Conservation (phyloP, 2,888 invertebrate genomes). For the Dione juno region DNA sequence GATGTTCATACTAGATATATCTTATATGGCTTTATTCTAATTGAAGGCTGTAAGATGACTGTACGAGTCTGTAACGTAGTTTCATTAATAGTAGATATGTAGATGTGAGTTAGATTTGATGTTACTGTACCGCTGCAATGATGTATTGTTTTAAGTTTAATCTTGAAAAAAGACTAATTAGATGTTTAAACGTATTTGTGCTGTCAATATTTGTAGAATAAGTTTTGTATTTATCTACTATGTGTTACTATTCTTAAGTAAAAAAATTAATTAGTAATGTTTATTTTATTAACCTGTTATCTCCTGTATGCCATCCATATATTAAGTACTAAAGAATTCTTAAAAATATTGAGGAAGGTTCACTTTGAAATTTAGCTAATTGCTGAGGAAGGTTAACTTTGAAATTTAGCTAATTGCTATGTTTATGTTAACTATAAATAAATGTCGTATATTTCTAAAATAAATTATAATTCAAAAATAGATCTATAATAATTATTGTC, state of each 20-base stretch:
- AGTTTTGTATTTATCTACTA: conserved; percentile 59
- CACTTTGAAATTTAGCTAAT: neutral
- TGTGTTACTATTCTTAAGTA: conserved; percentile 51
- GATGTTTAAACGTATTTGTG: conserved; percentile 61
- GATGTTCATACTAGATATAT: conserved; percentile 44
- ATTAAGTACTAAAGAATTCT: neutral
- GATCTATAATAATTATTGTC: no score
- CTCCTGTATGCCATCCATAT: neutral
- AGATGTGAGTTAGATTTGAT: conserved; percentile 36
- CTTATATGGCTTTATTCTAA: conserved; percentile 54
- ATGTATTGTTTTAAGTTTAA: conserved; percentile 48
- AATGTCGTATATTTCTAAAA: no score
- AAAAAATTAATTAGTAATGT: conserved; percentile 35
- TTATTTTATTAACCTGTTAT: conserved; percentile 32
- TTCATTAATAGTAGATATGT: conserved; percentile 45
- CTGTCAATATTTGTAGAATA: conserved; percentile 58
- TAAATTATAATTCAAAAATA: no score
- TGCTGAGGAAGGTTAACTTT: no score
- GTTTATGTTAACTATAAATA: no score
- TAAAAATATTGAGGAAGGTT: neutral
- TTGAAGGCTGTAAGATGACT: conserved; percentile 56
- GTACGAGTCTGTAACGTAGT: conserved; percentile 48
- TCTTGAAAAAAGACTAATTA: conserved; percentile 67
- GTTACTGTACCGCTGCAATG: conserved; percentile 42
- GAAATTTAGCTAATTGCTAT: no score